These are phyloP conservation scores for Tinamus major DNA, from an alignment of 2,797 vertebrate genomes.

Conservation along the genomic window DNA sequence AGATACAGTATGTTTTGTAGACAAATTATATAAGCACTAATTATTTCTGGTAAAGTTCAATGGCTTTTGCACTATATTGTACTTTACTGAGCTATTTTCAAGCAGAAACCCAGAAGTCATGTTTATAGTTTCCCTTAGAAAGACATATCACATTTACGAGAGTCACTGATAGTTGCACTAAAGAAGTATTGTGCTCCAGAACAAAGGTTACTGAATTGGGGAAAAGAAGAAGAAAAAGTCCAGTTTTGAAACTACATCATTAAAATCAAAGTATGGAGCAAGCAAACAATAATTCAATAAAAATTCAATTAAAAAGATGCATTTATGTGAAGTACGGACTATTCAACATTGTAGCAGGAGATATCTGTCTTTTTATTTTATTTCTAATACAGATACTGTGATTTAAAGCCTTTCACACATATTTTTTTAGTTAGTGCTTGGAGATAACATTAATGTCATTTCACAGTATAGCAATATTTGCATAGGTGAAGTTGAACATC, in stretches of 20 bases:
- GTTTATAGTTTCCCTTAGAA: constrained; percentile 19
- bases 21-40: constrained; percentile 16
- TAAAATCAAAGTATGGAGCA: neutral
- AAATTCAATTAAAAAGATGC: neutral
- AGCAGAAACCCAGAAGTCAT: neutral
- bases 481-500: neutral
- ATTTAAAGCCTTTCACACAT: neutral
- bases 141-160: neutral
- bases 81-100: neutral
- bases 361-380: constrained; percentile 22
- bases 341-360: constrained; percentile 6
- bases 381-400: neutral
- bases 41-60: constrained; percentile 27
- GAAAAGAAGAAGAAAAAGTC: constrained; percentile 10
- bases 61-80: constrained; percentile 13
- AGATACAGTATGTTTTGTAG: neutral
- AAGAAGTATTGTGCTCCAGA: neutral
- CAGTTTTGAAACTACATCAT: neutral
- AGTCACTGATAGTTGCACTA: neutral
- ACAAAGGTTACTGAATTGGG: neutral
- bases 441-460: neutral
- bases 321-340: neutral
- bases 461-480: neutral
- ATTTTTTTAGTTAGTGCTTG: neutral
- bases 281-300: neutral